Percentiles rank a stretch among this genome's conserved stretches.
These are phyloP conservation scores for Mythimna albipuncta DNA, from an alignment of 2,888 invertebrate genomes.

Conservation along the genomic window DNA sequence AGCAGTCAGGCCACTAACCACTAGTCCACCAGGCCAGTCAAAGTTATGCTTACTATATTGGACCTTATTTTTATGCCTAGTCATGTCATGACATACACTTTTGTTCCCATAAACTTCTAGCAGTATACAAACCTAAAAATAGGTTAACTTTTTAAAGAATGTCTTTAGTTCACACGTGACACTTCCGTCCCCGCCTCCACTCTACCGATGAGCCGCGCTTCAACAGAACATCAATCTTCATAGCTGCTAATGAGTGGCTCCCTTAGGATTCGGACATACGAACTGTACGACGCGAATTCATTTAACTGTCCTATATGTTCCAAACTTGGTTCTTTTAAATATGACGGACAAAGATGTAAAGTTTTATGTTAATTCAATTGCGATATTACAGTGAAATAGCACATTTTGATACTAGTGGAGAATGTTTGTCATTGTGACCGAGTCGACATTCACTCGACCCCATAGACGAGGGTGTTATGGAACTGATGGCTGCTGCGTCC, in stretches of 20 bases:
- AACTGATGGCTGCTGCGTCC: too few relatives aligned
- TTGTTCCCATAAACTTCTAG: neutral
- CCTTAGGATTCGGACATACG: slow-evolving; percentile 43
- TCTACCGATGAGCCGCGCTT: slow-evolving; percentile 41
- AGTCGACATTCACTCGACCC: too few relatives aligned
- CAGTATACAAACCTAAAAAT: slow-evolving; percentile 13
- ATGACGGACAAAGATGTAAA: too few relatives aligned
- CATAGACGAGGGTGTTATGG: too few relatives aligned
- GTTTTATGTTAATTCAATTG: too few relatives aligned
- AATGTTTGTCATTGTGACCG: too few relatives aligned
- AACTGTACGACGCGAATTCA: slow-evolving; percentile 7
- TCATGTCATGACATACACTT: neutral
- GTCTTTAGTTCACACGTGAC: slow-evolving; percentile 27
- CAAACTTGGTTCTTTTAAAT: neutral
- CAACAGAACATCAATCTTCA: slow-evolving; percentile 55
- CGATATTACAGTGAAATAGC: too few relatives aligned
- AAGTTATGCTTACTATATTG: too few relatives aligned
- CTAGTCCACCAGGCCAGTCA: too few relatives aligned
- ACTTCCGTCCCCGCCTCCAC: slow-evolving; percentile 32
- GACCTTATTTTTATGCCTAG: too few relatives aligned
- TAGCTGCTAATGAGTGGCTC: slow-evolving; percentile 52
- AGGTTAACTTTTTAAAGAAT: neutral
- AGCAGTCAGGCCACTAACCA: too few relatives aligned
- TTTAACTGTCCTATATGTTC: neutral
- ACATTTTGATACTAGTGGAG: too few relatives aligned